These are phyloP conservation scores for Eupithecia insigniata DNA, from an alignment of 2,888 invertebrate genomes.

Conservation along the genomic window DNA sequence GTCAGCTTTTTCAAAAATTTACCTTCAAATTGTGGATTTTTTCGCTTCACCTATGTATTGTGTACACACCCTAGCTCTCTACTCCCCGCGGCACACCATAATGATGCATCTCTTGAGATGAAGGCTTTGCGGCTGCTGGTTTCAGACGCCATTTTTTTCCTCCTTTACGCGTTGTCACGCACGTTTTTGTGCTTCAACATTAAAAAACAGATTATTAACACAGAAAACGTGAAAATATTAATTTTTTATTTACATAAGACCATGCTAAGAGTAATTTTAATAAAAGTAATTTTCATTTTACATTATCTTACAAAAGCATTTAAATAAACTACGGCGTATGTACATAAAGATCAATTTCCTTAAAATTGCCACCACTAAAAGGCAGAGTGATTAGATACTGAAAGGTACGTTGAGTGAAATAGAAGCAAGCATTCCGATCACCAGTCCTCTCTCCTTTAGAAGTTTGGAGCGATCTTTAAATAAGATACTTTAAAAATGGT, in stretches of 20 bases:
- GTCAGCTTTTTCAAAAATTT: no score
- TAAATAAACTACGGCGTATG: no score
- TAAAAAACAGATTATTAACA: constrained; percentile 2
- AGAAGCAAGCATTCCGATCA: background rate
- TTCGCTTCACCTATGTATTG: background rate
- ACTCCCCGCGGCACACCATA: constrained; percentile 67
- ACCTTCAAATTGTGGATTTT: no score
- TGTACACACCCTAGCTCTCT: constrained; percentile 48
- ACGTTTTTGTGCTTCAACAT: constrained; percentile 46
- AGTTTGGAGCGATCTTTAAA: background rate
- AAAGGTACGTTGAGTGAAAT: background rate
- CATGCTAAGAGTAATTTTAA: background rate
- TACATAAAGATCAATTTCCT: background rate
- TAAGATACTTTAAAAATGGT: background rate
- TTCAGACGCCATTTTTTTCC: constrained; percentile 60
- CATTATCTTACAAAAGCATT: no score
- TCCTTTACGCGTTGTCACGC: constrained; percentile 63
- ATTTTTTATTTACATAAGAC: background rate
- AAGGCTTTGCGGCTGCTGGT: constrained; percentile 63
- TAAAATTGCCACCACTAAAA: background rate
- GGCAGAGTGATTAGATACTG: background rate
- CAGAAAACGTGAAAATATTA: background rate
- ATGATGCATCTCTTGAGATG: constrained; percentile 81
- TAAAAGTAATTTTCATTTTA: background rate
- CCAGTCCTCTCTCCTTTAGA: background rate